Evolutionary conservation across 1,140 invertebrate species (phyloP).

Genomic region (Aphelinus certus): DNA sequence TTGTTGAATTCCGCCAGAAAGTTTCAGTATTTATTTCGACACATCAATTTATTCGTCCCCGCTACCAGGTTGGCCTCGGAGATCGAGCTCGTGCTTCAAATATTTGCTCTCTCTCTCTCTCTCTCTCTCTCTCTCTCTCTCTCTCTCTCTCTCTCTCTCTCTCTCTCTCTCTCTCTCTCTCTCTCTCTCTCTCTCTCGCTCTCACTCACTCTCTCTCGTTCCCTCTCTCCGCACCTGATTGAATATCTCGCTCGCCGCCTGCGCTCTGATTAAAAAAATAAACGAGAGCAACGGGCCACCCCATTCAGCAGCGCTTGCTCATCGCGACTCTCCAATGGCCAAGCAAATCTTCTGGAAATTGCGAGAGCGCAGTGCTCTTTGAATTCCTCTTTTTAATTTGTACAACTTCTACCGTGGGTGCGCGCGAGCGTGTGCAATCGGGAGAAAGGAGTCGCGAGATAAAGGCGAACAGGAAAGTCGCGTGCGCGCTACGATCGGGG

Average conservation of each 20-base stretch:
- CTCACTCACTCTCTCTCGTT: no score
- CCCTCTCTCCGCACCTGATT: background rate
- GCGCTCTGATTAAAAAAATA: constrained; percentile 40
- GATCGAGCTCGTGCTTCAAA: background rate
- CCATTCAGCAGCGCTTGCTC: background rate
- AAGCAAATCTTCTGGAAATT: constrained; percentile 25
- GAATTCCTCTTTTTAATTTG: no score
- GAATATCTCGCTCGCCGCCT: constrained; percentile 14
- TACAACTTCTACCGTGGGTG: background rate
- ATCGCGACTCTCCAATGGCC: constrained; percentile 18
- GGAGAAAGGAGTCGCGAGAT: constrained; percentile 5
- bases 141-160: no score
- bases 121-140: no score
- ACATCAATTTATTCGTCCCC: constrained; percentile 14
- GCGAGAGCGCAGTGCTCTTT: background rate
- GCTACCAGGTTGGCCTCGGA: no score
- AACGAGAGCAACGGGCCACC: constrained; percentile 1
- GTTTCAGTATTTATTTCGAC: constrained; percentile 4
- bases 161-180: background rate
- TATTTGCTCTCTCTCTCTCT: constrained; percentile 15
- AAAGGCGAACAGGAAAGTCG: background rate
- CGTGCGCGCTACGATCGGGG: no score
- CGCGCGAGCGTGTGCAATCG: background rate
- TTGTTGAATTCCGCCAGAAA: no score
- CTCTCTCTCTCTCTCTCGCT: no score